Evolutionary conservation across 1,140 invertebrate species (phyloP).

Genomic region (Semibalanus balanoides): DNA sequence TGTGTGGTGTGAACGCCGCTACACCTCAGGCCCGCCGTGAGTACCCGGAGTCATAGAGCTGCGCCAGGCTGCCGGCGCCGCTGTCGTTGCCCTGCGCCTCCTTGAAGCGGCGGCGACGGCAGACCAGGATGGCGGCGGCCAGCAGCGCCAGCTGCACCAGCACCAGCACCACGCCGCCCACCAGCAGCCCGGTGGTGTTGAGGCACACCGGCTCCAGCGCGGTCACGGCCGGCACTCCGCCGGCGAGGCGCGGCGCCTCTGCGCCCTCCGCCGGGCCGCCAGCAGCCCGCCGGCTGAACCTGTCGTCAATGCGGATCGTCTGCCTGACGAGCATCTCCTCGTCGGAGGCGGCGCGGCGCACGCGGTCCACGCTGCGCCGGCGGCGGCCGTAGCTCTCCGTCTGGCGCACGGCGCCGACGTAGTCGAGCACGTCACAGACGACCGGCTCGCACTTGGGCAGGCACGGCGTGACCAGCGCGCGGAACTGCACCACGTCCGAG

Average conservation of each 20-base stretch:
- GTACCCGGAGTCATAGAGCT: constrained; percentile 69
- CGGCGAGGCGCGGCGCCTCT: constrained; percentile 23
- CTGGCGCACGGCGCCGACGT: constrained; percentile 27
- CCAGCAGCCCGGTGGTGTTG: constrained; percentile 57
- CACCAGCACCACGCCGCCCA: constrained; percentile 65
- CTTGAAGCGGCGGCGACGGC: constrained; percentile 50
- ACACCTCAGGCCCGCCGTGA: constrained; percentile 51
- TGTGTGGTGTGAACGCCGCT: too few relatives aligned
- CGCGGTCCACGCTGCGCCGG: constrained; percentile 20
- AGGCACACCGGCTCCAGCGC: constrained; percentile 43
- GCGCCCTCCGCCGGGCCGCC: constrained; percentile 24
- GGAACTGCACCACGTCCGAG: constrained; percentile 39
- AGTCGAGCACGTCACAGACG: constrained; percentile 31
- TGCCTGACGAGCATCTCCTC: constrained; percentile 76
- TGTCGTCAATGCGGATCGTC: constrained; percentile 81
- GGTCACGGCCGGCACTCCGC: constrained; percentile 18
- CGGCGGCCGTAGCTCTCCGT: constrained; percentile 32
- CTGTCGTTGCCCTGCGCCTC: constrained; percentile 34
- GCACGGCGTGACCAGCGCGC: constrained; percentile 39
- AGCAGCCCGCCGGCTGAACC: constrained; percentile 38
- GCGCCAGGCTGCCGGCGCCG: constrained; percentile 62
- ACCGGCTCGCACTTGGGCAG: constrained; percentile 37
- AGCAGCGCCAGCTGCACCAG: constrained; percentile 65
- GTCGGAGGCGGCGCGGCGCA: background rate
- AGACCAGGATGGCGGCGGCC: constrained; percentile 65